These are phyloP conservation scores for Chroicocephalus ridibundus DNA, from an alignment of 2,113 vertebrate species.

Conservation along the genomic window DNA sequence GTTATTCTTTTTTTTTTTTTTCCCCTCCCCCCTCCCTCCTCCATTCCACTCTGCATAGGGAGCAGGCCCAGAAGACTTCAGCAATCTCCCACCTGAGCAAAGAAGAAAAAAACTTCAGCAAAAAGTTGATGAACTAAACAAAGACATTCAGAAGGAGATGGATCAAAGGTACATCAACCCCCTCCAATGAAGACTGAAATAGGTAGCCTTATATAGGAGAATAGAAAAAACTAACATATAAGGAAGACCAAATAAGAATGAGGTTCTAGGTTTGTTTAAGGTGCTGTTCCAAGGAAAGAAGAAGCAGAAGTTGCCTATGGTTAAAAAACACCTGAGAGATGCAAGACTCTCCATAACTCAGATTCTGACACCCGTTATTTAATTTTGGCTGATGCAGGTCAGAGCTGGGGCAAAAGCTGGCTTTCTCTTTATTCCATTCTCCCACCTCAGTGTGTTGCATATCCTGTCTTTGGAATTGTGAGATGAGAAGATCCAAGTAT, in stretches of 20 bases:
- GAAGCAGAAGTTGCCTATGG: neutral
- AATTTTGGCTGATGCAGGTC: neutral
- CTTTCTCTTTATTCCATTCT: neutral
- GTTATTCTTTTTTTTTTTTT: neutral
- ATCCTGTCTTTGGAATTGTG: neutral
- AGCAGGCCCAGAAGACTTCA: slow-evolving; percentile 94
- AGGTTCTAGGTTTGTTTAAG: neutral
- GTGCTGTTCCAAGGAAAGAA: neutral
- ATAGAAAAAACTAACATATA: neutral
- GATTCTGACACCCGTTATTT: neutral
- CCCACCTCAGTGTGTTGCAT: no score
- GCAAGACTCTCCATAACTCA: neutral
- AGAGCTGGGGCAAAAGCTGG: neutral
- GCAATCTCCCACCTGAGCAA: slow-evolving; percentile 96
- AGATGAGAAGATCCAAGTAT: neutral
- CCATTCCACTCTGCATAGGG: slow-evolving; percentile 76
- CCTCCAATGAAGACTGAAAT: neutral
- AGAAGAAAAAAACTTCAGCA: slow-evolving; percentile 96
- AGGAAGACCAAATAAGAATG: neutral
- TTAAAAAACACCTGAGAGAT: neutral
- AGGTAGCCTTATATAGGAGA: neutral
- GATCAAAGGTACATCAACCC: slow-evolving; percentile 85
- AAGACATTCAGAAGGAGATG: slow-evolving; percentile 93
- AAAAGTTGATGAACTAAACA: slow-evolving; percentile 92
- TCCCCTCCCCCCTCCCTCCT: rapidly evolving